Evolutionary conservation across 2,888 invertebrate species (phyloP), one percentile per base, ranked within the genome.

Genomic region (Nectonema munidae): DNA sequence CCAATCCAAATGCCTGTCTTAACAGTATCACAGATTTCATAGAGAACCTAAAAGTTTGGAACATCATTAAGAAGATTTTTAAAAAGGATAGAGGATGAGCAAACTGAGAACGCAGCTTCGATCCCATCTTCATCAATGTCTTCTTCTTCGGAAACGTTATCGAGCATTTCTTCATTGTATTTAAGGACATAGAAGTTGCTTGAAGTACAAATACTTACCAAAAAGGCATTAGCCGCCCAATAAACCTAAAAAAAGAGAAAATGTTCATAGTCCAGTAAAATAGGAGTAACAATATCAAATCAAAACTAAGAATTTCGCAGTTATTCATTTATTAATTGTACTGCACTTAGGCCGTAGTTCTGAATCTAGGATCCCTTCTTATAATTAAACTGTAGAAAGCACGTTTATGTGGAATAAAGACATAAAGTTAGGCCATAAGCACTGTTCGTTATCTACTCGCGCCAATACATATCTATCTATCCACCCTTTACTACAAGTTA

Each of bases 1-100:
- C 95, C 86, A 9, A 89, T 76, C 86, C 86, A 89, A 11, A 79
- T 42, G 3, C 83, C 86, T 0, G 86, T 86, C 53, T 74, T 73
- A 1, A 89, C 81, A 15, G 67, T 64, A 56, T 89, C 89, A 46
- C 67, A 72, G 39, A 81, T 68, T 57, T 79, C 79, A 13, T 71
- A 69, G 2, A 73, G 61, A 44, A 73, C 69, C 70, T 72, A 21
- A 39, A 39, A 37, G 11, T 21, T 18, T n/a, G n/a, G n/a, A n/a
- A n/a, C n/a, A n/a, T n/a, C n/a, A 34, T 18, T 6, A 15, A 32
- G 16, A 14, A 16, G 4, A 6, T 28, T 11, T 14, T n/a, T n/a
- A 6, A 15, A 9, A 13, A 13, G 9, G 29, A 36, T 6, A 32
- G 9, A 15, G n/a, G 25, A n/a, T 25, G n/a, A 25, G 11, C 14